Percentiles rank a stretch among this genome's conserved stretches.
These are phyloP conservation scores for Eupithecia inturbata DNA, from an alignment of 2,888 invertebrate genomes.

Conservation along the genomic window DNA sequence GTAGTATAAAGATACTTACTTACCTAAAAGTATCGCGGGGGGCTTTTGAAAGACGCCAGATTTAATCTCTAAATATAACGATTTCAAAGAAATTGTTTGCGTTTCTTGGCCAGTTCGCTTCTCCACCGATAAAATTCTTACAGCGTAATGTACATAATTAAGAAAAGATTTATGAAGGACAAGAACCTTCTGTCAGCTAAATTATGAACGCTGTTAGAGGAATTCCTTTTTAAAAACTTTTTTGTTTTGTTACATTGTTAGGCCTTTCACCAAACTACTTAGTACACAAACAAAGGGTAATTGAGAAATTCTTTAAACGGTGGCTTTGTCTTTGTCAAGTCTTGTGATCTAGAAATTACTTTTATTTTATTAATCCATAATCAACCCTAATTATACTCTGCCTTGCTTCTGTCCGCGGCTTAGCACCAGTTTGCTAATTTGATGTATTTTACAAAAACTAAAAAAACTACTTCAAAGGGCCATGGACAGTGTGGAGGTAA, in stretches of 20 bases:
- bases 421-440: no score
- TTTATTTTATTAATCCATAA: no score
- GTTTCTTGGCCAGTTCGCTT: background rate
- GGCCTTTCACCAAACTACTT: background rate
- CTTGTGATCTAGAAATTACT: no score
- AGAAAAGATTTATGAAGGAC: constrained; percentile 2
- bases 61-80: no score
- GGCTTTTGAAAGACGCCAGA: no score
- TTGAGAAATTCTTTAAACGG: background rate
- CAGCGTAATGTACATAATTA: background rate
- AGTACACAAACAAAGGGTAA: background rate
- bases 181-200: background rate
- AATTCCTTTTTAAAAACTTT: background rate
- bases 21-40: no score
- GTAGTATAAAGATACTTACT: no score
- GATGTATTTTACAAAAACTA: no score
- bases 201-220: constrained; percentile 1
- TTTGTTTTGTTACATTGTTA: background rate
- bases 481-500: no score
- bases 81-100: background rate
- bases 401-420: no score
- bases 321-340: background rate
- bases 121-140: background rate
- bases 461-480: no score
- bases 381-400: no score